Conservation (phyloP, 2,888 invertebrate species). For the Crioceris asparagi region DNA sequence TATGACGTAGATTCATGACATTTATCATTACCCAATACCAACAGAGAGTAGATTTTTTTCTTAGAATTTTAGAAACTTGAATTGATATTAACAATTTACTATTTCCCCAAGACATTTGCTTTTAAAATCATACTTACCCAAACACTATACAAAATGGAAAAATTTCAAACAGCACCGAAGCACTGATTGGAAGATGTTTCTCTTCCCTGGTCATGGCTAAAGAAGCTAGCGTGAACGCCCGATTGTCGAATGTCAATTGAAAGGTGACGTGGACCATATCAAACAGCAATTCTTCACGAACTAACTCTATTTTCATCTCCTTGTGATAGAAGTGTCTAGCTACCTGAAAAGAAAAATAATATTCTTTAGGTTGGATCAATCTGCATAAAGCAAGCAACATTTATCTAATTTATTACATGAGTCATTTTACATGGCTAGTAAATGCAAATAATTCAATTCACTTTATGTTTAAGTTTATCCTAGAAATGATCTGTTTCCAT, state of each 20-base stretch:
- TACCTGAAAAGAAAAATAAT: conserved; percentile 45
- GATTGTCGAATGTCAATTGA: conserved; percentile 88
- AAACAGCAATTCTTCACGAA: conserved; percentile 76
- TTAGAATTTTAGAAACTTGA: no score
- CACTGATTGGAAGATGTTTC: conserved; percentile 79
- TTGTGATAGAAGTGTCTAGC: conserved; percentile 91
- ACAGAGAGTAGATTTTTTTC: no score
- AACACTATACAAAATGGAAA: conserved; percentile 98
- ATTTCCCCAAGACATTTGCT: no score
- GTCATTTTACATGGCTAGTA: not conserved
- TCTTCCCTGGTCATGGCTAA: conserved; percentile 79
- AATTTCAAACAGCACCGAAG: conserved; percentile 86
- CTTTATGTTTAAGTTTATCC: no score
- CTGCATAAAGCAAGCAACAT: no score
- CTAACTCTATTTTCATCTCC: conserved; percentile 82
- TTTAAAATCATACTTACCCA: conserved; percentile 64
- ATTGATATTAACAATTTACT: no score
- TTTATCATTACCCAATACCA: no score
- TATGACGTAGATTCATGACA: no score
- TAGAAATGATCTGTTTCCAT: no score
- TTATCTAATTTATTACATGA: no score
- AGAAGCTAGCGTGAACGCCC: conserved; percentile 75
- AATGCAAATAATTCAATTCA: not conserved
- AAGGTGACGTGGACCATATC: conserved; percentile 92
- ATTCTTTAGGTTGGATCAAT: no score